Percentiles rank a stretch among this genome's conserved stretches.
Evolutionary conservation across 2,888 invertebrate species (phyloP).

Genomic region (Chloroclystis v-ata): DNA sequence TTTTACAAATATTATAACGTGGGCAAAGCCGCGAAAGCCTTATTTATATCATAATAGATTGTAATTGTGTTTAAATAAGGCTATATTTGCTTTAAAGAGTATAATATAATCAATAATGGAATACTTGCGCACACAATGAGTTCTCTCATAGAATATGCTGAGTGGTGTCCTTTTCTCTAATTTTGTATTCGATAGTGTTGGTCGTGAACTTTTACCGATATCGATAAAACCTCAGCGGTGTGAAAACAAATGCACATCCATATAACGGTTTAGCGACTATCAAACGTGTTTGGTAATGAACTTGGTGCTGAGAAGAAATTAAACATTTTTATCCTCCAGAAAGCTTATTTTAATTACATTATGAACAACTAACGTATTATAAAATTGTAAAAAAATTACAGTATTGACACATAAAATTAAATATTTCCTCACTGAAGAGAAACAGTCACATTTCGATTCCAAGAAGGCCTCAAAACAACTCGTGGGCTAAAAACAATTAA

Average conservation of each 20-base stretch:
- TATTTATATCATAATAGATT: no score
- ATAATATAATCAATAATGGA: no score
- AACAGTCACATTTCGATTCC: slow-evolving; percentile 39
- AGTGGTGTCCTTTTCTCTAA: no score
- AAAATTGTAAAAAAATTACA: neutral
- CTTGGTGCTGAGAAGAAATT: neutral
- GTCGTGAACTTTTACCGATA: slow-evolving; percentile 4
- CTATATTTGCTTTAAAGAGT: no score
- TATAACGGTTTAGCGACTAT: neutral
- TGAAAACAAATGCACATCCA: slow-evolving; percentile 6
- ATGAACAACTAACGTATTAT: no score
- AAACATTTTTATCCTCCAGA: no score
- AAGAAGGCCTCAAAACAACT: slow-evolving; percentile 57
- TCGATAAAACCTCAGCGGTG: slow-evolving; percentile 11
- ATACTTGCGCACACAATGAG: no score
- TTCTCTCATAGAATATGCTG: no score
- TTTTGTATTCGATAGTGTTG: slow-evolving; percentile 11
- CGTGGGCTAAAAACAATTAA: slow-evolving; percentile 72
- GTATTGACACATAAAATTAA: slow-evolving; percentile 5
- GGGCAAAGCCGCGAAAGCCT: no score
- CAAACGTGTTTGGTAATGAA: slow-evolving; percentile 1
- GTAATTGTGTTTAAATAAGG: no score
- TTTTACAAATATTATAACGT: no score
- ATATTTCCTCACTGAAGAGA: slow-evolving; percentile 13
- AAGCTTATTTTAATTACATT: no score